Evolutionary conservation across 2,888 invertebrate species (phyloP), one percentile per base, ranked within the genome.

Genomic region (Limenitis camilla): DNA sequence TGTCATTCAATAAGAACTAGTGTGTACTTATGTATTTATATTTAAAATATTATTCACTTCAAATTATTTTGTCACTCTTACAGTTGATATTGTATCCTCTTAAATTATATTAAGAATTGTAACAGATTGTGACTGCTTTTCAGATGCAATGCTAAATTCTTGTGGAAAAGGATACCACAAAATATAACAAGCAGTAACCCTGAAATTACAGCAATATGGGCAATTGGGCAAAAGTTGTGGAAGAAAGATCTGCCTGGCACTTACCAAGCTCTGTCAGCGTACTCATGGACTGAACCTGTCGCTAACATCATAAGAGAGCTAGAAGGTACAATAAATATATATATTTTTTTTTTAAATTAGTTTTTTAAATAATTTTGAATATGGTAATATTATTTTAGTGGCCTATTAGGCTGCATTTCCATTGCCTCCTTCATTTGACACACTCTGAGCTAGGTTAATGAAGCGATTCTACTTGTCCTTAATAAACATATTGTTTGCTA

Each of bases 111-210:
- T 7, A 3, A 40, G 10, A 36, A 36, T 36, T 6, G 6, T 10
- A 36, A 36, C 4, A 36, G 9, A 35, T 10, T 29, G 5, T 9
- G 5, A 3, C 5, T 9, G 38, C 30, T 38, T 53, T 42, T 27
- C 76, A 96, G 96, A 72, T 94, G 94, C 69, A 94, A 94, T 89
- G 97, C 97, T 1, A 97, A 96, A 78, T 95, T 93, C 77, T 86
- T 97, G 61, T 97, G 97, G 97, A 96, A 96, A 79, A 91, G 97
- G 67, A 96, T 97, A 68, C 96, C 97, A 5, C 82, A 88, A 52
- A 89, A 81, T 62, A 80, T 94, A 8, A 96, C 95, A 76, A 84
- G 89, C 50, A 89, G 90, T 40, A 91, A 91, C 72, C 88, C 91
- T 52, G 96, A 97, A 84, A 81, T 97, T 62, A 83, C 81, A 45